Conservation (phyloP, 2,797 vertebrate species). For the Rousettus madagascariensis region DNA sequence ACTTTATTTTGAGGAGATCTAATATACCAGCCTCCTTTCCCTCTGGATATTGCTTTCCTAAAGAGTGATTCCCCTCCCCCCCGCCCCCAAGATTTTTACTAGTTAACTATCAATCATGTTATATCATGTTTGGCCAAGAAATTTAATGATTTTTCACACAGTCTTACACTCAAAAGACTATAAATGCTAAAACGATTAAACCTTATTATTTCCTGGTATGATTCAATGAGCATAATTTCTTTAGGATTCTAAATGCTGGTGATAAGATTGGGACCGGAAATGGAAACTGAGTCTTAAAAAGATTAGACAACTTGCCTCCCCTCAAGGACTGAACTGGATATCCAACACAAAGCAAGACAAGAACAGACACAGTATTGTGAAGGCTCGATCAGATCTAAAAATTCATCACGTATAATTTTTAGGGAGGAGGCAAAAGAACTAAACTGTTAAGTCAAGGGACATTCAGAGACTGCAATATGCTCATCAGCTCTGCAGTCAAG, state of each 20-base stretch:
- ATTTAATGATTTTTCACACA: conserved; percentile 57
- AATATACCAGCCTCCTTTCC: conserved; percentile 12
- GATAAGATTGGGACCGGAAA: neutral
- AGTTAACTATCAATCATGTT: neutral
- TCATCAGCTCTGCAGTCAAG: no score
- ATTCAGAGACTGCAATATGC: no score
- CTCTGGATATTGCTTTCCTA: conserved; percentile 18
- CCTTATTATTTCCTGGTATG: conserved; percentile 48
- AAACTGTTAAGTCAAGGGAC: no score
- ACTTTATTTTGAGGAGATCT: conserved; percentile 43
- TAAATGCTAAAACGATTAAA: conserved; percentile 39
- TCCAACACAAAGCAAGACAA: neutral
- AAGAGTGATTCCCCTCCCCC: neutral
- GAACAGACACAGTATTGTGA: neutral
- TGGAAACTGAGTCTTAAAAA: conserved; percentile 4
- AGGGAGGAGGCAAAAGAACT: no score
- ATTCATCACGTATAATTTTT: neutral
- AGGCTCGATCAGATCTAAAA: neutral
- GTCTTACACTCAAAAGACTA: conserved; percentile 49
- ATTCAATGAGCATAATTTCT: neutral
- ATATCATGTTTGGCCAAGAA: conserved; percentile 32
- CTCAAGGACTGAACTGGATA: neutral
- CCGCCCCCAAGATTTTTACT: neutral
- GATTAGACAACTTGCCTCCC: neutral
- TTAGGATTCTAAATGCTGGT: neutral